A percentile compares a stretch with the other conserved stretches of the same genome.
These are phyloP conservation scores for Morone saxatilis DNA, from an alignment of 2,113 vertebrate genomes.

Conservation along the genomic window DNA sequence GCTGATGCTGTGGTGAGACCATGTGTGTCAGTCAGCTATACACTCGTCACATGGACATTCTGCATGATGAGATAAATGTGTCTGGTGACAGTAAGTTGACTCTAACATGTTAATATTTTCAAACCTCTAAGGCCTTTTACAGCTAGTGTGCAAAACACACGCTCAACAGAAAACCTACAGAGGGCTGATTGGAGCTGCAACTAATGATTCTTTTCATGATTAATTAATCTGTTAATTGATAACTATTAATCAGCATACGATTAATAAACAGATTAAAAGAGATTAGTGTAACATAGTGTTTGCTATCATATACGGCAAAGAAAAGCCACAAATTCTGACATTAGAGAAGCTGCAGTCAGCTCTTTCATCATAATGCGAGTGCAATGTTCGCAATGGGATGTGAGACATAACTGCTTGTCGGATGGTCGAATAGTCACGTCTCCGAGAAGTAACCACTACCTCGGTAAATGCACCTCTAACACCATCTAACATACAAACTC, in stretches of 20 bases:
- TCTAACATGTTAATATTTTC: too few species aligned
- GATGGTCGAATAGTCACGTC: too few species aligned
- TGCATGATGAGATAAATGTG: background rate
- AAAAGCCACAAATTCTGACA: background rate
- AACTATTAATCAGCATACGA: too few species aligned
- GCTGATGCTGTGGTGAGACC: slow-evolving; percentile 48
- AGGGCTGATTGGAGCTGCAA: background rate
- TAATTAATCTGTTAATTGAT: background rate
- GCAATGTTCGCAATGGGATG: too few species aligned
- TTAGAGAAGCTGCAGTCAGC: background rate
- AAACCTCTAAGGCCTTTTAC: background rate
- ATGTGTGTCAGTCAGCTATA: background rate
- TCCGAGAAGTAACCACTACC: too few species aligned
- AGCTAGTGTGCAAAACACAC: background rate
- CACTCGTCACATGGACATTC: slow-evolving; percentile 6
- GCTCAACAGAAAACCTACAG: background rate
- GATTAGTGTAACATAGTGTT: too few species aligned
- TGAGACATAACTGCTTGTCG: too few species aligned
- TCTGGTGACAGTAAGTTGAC: background rate
- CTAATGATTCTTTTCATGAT: background rate
- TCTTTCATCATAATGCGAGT: too few species aligned
- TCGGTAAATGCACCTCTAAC: background rate
- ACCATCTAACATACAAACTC: background rate
- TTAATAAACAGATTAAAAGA: background rate
- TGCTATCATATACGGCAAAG: background rate